Evolutionary conservation across 2,888 invertebrate genomes (phyloP).

Genomic region (Leucoptera coffeella): DNA sequence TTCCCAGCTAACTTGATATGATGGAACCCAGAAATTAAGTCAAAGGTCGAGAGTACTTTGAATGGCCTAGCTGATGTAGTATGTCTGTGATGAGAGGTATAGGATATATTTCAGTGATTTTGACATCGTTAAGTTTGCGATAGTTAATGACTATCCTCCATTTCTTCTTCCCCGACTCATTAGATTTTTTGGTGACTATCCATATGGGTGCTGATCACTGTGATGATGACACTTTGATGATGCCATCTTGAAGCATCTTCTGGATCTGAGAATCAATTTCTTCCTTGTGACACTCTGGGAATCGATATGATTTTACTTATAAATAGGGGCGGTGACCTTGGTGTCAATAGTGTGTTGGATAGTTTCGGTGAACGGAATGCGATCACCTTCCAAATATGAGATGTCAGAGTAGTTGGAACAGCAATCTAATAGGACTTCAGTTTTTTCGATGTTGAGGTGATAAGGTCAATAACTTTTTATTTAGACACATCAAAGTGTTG

Average conservation of each 20-base stretch:
- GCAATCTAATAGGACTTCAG: not conserved
- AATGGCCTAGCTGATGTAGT: slow-evolving; percentile 4
- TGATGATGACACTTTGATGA: slow-evolving; percentile 7
- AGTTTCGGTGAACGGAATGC: not conserved
- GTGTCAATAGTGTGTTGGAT: not conserved
- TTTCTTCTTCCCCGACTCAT: slow-evolving; percentile 5
- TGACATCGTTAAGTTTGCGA: slow-evolving; percentile 8
- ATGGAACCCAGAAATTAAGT: not conserved
- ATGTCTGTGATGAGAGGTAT: slow-evolving; percentile 6
- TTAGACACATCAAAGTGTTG: no score
- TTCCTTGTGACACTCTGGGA: slow-evolving; percentile 8
- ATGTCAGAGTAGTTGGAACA: not conserved
- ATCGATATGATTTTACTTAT: slow-evolving; percentile 9
- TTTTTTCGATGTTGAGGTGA: no score
- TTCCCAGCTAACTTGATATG: not conserved
- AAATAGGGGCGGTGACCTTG: slow-evolving; percentile 6
- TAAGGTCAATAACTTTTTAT: no score
- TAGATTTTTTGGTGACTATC: slow-evolving; percentile 1
- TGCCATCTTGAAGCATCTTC: slow-evolving; percentile 5
- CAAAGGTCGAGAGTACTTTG: slow-evolving; percentile 1
- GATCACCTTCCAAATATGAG: not conserved
- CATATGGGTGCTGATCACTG: slow-evolving; percentile 6
- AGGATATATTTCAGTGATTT: slow-evolving; percentile 5
- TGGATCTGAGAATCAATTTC: slow-evolving; percentile 7
- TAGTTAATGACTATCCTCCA: slow-evolving; percentile 7